Conservation (phyloP, 2,113 vertebrate genomes). For the Elephantulus edwardii region DNA sequence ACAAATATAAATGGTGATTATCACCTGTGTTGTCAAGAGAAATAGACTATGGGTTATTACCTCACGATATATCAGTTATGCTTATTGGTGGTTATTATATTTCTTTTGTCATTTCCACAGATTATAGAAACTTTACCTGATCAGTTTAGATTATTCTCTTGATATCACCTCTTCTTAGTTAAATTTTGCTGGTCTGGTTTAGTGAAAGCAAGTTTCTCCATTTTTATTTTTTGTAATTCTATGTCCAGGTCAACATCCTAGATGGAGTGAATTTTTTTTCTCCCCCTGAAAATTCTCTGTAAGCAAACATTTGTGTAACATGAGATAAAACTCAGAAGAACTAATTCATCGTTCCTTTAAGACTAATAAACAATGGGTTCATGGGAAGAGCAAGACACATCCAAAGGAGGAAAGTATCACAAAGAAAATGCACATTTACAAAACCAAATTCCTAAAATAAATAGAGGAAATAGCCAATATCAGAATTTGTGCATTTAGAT, state of each 20-base stretch:
- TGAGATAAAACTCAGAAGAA: slow-evolving; percentile 4
- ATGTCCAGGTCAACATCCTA: not conserved
- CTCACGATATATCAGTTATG: not conserved
- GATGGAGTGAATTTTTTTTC: not conserved
- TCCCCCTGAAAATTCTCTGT: slow-evolving; percentile 4
- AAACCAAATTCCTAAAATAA: not conserved
- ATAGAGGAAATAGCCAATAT: not conserved
- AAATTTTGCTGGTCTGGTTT: not conserved
- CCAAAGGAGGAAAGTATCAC: slow-evolving; percentile 1
- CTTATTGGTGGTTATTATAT: not conserved
- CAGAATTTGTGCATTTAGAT: not conserved
- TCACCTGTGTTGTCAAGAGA: not conserved
- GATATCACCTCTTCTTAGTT: not conserved
- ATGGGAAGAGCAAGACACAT: not conserved
- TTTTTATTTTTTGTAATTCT: not conserved
- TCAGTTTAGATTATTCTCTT: not conserved
- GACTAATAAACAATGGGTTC: not conserved
- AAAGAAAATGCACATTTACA: not conserved
- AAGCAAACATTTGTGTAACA: slow-evolving; percentile 34
- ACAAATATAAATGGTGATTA: slow-evolving; percentile 6
- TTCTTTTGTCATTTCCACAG: slow-evolving; percentile 1
- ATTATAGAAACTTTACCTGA: not conserved
- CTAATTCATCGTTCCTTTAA: slow-evolving; percentile 12
- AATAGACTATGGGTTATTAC: not conserved
- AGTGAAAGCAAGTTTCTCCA: not conserved